A percentile compares a stretch with the other conserved stretches of the same genome.
Conservation (phyloP, 2,888 invertebrate genomes). For the Nasonia oneida region DNA sequence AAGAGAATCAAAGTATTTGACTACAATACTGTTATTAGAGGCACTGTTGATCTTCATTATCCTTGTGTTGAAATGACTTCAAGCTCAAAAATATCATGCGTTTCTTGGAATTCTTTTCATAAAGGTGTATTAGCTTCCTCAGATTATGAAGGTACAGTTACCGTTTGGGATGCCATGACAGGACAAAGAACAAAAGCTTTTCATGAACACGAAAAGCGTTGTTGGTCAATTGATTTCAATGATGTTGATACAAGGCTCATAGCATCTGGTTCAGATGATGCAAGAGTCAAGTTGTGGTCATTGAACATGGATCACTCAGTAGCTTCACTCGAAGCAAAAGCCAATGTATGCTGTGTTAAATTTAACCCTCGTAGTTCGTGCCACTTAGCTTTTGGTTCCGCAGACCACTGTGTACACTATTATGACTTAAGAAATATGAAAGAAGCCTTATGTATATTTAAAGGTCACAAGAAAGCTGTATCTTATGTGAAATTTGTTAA, state of each 20-base stretch:
- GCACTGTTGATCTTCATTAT: slow-evolving; percentile 94
- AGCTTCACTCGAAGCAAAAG: slow-evolving; percentile 93
- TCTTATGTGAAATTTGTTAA: slow-evolving; percentile 96
- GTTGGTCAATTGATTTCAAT: slow-evolving; percentile 98
- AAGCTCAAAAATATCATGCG: slow-evolving; percentile 95
- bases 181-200: slow-evolving; percentile 87
- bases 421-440: slow-evolving; percentile 94
- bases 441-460: slow-evolving; percentile 90
- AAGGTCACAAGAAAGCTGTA: slow-evolving; percentile 95
- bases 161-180: slow-evolving; percentile 94
- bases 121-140: slow-evolving; percentile 93
- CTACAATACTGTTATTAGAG: slow-evolving; percentile 90
- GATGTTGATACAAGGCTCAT: slow-evolving; percentile 93
- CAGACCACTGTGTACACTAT: slow-evolving; percentile 97
- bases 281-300: slow-evolving; percentile 95
- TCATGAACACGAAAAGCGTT: slow-evolving; percentile 96
- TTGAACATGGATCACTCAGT: slow-evolving; percentile 92
- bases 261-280: slow-evolving; percentile 96
- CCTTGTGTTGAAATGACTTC: slow-evolving; percentile 95
- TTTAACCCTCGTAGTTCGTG: slow-evolving; percentile 92
- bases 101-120: slow-evolving; percentile 96
- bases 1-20: slow-evolving; percentile 97
- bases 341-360: slow-evolving; percentile 97
- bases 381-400: slow-evolving; percentile 96
- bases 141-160: slow-evolving; percentile 96